Evolutionary conservation across 2,888 invertebrate species (phyloP).

Genomic region (Oligia fasciuncula): DNA sequence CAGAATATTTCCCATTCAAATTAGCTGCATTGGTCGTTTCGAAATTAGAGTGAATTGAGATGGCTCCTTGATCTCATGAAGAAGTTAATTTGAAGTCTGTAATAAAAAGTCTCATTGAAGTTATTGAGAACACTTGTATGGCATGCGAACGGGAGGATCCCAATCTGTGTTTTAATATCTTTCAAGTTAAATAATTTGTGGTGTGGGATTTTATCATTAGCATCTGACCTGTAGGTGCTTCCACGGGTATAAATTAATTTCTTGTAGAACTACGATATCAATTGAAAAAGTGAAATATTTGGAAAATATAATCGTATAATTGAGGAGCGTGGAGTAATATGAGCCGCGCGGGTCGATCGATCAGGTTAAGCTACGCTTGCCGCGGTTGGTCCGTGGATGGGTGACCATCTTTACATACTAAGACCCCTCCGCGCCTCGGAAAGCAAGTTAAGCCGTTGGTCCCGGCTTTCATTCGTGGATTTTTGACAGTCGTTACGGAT

Average conservation of each 20-base stretch:
- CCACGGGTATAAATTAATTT: not conserved
- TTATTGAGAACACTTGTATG: conserved; percentile 48
- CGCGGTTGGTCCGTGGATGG: too few species aligned
- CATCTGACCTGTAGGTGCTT: too few species aligned
- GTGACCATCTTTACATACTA: too few species aligned
- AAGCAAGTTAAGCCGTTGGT: too few species aligned
- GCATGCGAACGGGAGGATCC: not conserved
- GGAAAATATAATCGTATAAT: not conserved
- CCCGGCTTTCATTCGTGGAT: too few species aligned
- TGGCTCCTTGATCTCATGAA: conserved; percentile 65
- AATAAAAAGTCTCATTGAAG: conserved; percentile 43
- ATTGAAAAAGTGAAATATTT: not conserved
- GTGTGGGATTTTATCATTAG: not conserved
- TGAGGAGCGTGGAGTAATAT: too few species aligned
- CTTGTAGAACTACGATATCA: not conserved
- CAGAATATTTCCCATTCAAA: conserved; percentile 72
- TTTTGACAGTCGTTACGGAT: too few species aligned
- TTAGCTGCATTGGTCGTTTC: conserved; percentile 59
- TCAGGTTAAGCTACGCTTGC: too few species aligned
- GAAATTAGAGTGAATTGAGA: conserved; percentile 64
- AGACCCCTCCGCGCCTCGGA: too few species aligned
- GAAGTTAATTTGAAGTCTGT: conserved; percentile 55
- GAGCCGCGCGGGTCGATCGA: too few species aligned
- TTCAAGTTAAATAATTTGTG: conserved; percentile 10
- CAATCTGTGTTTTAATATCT: too few species aligned